Evolutionary conservation across 2,113 vertebrate genomes (phyloP).

Genomic region (Chascanopsetta lugubris): DNA sequence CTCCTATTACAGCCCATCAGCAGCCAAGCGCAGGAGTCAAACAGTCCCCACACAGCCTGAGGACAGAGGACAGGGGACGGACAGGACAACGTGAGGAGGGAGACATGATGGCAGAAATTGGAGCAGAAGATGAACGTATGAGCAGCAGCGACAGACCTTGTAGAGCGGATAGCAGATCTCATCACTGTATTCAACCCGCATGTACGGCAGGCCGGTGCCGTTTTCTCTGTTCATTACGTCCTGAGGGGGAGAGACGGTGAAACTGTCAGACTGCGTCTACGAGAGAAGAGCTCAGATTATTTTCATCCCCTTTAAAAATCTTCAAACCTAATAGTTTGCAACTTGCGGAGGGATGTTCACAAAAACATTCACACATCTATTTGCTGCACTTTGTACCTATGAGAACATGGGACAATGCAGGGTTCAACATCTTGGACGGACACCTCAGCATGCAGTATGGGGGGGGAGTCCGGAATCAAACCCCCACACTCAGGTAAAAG

Average conservation of each 20-base stretch:
- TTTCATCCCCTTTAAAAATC: too few relatives aligned
- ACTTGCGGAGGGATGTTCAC: too few relatives aligned
- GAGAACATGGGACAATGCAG: too few relatives aligned
- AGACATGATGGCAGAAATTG: not conserved
- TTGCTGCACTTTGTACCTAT: too few relatives aligned
- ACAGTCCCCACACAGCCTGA: conserved; percentile 84
- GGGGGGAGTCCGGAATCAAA: too few relatives aligned
- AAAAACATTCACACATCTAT: too few relatives aligned
- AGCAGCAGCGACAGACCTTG: conserved; percentile 79
- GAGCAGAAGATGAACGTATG: not conserved
- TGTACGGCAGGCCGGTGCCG: conserved; percentile 88
- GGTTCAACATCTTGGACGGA: too few relatives aligned
- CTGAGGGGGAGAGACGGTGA: conserved; percentile 68
- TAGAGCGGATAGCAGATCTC: conserved; percentile 90
- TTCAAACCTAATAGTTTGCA: too few relatives aligned
- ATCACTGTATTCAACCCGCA: conserved; percentile 94
- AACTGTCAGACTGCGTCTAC: not conserved
- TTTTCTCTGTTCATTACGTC: conserved; percentile 93
- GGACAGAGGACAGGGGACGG: not conserved
- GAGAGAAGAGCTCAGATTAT: not conserved
- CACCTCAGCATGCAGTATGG: too few relatives aligned
- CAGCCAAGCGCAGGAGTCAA: conserved; percentile 84
- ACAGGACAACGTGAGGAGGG: not conserved
- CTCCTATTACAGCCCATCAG: conserved; percentile 88
- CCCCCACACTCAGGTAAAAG: too few relatives aligned